These are phyloP conservation scores for Umimayanthus kanabou DNA, from an alignment of 92 coral and sea anemone genomes.

Conservation along the genomic window DNA sequence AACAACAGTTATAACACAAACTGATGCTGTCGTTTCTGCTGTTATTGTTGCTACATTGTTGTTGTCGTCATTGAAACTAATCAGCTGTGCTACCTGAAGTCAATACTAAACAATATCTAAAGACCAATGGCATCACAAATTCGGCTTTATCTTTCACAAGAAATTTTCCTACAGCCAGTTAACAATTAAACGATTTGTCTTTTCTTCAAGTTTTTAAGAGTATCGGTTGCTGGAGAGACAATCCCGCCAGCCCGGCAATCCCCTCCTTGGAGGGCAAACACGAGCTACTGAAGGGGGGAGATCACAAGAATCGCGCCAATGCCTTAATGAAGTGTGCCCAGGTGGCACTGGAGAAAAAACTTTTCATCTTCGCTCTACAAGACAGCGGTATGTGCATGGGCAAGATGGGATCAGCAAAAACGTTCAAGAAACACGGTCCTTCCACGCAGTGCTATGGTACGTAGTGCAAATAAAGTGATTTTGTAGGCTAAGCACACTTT, in stretches of 20 bases:
- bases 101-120: neutral
- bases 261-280: conserved; percentile 39
- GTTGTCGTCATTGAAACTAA: no score
- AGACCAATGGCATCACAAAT: neutral
- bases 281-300: conserved; percentile 5
- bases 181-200: neutral
- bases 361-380: conserved; percentile 35
- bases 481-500: neutral
- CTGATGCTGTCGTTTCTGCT: no score
- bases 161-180: neutral
- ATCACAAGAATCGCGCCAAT: conserved; percentile 37
- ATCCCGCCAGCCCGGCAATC: conserved; percentile 23
- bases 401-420: conserved; percentile 17
- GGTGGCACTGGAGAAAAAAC: conserved; percentile 2
- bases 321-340: conserved; percentile 41
- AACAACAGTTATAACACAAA: no score
- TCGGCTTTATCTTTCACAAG: neutral
- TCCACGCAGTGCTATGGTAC: conserved; percentile 30
- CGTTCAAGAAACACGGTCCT: conserved; percentile 42
- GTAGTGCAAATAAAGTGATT: neutral
- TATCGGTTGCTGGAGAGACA: conserved; percentile 44
- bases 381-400: conserved; percentile 36
- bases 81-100: no score
- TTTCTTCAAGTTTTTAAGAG: conserved; percentile 29
- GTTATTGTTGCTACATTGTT: no score